These are phyloP conservation scores for Tangara arthus DNA, from an alignment of 2,797 vertebrate genomes.

Conservation along the genomic window DNA sequence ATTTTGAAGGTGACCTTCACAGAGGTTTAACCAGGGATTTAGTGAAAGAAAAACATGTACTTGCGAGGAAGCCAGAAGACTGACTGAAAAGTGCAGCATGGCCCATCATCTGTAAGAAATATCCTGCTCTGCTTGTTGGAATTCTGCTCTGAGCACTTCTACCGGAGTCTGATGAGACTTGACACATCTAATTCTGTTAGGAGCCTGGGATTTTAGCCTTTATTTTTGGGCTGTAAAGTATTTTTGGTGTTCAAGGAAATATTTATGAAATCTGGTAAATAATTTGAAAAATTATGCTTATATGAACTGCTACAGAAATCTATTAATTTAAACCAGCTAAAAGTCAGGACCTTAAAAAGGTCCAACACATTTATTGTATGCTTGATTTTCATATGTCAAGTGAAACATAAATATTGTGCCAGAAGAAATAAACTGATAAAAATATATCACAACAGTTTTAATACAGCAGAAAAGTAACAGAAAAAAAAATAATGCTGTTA, in stretches of 20 bases:
- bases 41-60: not conserved
- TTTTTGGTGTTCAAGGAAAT: not conserved
- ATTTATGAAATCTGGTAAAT: not conserved
- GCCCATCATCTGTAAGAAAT: constrained; percentile 25
- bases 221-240: not conserved
- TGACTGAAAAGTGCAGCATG: not conserved
- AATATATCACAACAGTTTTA: not conserved
- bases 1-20: constrained; percentile 34
- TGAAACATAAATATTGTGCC: not conserved
- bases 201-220: not conserved
- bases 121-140: not conserved
- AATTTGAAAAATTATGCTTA: not conserved
- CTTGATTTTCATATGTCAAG: constrained; percentile 51
- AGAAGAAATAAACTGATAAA: constrained; percentile 33
- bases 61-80: not conserved
- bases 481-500: not conserved
- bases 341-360: not conserved
- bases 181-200: constrained; percentile 34
- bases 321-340: not conserved
- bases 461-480: not conserved
- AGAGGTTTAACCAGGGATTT: not conserved
- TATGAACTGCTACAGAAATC: not conserved
- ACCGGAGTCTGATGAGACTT: constrained; percentile 34
- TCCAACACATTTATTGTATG: not conserved
- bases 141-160: constrained; percentile 30